Evolutionary conservation across 2,888 invertebrate species (phyloP).

Genomic region (Amphipyra tragopoginis): DNA sequence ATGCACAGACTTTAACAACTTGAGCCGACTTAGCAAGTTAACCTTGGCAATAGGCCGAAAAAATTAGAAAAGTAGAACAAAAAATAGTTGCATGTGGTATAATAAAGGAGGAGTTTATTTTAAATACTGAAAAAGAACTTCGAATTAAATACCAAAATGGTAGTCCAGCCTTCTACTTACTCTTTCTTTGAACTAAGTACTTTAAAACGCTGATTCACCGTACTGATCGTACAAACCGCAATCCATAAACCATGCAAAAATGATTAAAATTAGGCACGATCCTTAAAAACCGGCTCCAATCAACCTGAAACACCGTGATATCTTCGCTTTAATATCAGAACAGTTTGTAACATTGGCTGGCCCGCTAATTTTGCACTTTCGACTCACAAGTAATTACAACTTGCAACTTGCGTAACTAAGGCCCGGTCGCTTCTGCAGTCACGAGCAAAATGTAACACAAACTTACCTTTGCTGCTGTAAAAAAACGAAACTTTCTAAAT

Average conservation of each 20-base stretch:
- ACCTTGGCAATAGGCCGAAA: too few relatives aligned
- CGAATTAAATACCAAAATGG: too few relatives aligned
- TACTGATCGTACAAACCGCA: constrained; percentile 4
- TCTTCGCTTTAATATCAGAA: constrained; percentile 45
- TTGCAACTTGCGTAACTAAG: constrained; percentile 80
- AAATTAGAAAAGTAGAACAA: too few relatives aligned
- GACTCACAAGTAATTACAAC: constrained; percentile 84
- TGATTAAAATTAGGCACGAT: constrained; percentile 2
- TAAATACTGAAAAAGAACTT: too few relatives aligned
- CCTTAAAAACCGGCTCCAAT: constrained; percentile 40
- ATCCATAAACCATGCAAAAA: constrained; percentile 8
- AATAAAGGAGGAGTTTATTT: too few relatives aligned
- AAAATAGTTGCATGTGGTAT: too few relatives aligned
- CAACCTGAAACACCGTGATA: constrained; percentile 38
- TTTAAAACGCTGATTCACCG: constrained; percentile 13
- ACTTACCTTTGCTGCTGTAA: constrained; percentile 56
- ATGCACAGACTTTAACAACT: too few relatives aligned
- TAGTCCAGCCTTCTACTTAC: too few relatives aligned
- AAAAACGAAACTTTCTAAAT: constrained; percentile 48
- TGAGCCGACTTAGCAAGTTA: too few relatives aligned
- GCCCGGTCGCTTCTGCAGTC: constrained; percentile 85
- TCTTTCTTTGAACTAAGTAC: too few relatives aligned
- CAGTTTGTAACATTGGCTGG: constrained; percentile 64
- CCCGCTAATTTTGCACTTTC: constrained; percentile 86
- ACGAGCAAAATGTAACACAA: constrained; percentile 79